These are phyloP conservation scores for Geodia barretti DNA, from an alignment of 37 sponge, comb jelly and placozoan species.

Conservation along the genomic window DNA sequence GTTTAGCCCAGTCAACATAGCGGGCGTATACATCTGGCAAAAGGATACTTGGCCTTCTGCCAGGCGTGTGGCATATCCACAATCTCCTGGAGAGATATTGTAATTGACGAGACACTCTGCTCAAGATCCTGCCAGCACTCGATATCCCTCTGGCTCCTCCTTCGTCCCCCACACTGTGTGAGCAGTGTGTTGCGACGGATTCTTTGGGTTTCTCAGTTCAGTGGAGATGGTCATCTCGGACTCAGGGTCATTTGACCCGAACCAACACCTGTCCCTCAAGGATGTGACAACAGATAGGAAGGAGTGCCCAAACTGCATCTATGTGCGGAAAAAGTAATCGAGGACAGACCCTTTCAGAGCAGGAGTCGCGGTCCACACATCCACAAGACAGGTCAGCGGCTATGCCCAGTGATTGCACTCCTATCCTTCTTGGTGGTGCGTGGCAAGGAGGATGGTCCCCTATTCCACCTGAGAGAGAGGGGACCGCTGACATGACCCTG, in stretches of 20 bases:
- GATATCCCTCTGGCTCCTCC: too few species aligned
- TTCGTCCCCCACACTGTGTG: too few species aligned
- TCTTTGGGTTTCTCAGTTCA: slow-evolving; percentile 45
- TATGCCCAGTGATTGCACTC: slow-evolving; percentile 41
- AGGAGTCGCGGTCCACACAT: slow-evolving; percentile 10
- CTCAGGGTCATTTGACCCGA: slow-evolving; percentile 9
- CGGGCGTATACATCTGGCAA: slow-evolving; percentile 7
- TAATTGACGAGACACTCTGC: too few species aligned
- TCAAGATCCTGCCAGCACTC: too few species aligned
- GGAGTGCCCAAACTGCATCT: not conserved
- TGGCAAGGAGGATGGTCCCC: slow-evolving; percentile 13
- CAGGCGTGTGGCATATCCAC: slow-evolving; percentile 1
- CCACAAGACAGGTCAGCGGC: not conserved
- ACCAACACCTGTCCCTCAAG: not conserved
- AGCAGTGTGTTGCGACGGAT: slow-evolving; percentile 44
- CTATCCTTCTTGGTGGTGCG: slow-evolving; percentile 22
- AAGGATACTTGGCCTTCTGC: slow-evolving; percentile 9
- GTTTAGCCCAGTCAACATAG: slow-evolving; percentile 6
- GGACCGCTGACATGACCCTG: slow-evolving; percentile 20
- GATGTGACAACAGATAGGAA: slow-evolving; percentile 19
- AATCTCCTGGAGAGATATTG: too few species aligned
- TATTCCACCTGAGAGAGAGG: slow-evolving; percentile 30
- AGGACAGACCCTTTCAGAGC: slow-evolving; percentile 24
- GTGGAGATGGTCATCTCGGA: slow-evolving; percentile 24
- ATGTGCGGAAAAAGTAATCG: slow-evolving; percentile 14